phyloP scores from a whole-genome alignment of 2,888 invertebrate species.

The Epinotia nisella region DNA sequence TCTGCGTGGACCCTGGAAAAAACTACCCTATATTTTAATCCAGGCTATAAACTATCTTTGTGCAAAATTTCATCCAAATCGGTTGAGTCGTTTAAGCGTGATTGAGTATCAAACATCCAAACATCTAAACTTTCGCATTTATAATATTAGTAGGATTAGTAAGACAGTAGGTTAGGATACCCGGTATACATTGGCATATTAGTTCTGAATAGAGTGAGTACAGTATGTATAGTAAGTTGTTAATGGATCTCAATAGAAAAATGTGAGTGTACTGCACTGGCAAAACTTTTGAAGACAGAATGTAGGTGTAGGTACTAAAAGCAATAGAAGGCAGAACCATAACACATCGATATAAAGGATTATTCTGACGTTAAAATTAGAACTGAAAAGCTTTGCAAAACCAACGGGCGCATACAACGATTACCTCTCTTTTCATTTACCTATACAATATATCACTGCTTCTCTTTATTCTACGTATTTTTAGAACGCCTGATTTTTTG shows the following conservation, averaged over 20 bases:
- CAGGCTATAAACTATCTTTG: too few species aligned
- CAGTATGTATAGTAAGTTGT: not conserved
- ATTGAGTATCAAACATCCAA: too few species aligned
- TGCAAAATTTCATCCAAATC: too few species aligned
- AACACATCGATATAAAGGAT: not conserved
- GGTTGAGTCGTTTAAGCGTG: too few species aligned
- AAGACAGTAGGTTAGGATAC: too few species aligned
- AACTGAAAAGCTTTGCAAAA: not conserved
- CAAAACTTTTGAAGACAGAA: not conserved
- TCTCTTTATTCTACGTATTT: slow-evolving; percentile 15
- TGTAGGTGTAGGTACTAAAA: not conserved
- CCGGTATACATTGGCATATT: not conserved
- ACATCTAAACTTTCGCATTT: too few species aligned
- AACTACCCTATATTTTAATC: too few species aligned
- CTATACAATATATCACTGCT: slow-evolving; percentile 20
- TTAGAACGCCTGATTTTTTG: not conserved
- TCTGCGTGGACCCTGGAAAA: too few species aligned
- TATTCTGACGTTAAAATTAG: not conserved
- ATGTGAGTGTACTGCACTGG: not conserved
- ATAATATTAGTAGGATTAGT: too few species aligned
- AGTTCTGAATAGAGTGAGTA: not conserved
- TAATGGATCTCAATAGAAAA: not conserved
- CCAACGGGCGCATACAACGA: not conserved
- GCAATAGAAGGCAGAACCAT: not conserved
- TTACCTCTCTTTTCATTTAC: not conserved